A percentile compares a stretch with the other conserved stretches of the same genome.
Evolutionary conservation across 37 sponge, comb jelly and placozoan genomes (phyloP).

Genomic region (Cladorhizidae sp.): DNA sequence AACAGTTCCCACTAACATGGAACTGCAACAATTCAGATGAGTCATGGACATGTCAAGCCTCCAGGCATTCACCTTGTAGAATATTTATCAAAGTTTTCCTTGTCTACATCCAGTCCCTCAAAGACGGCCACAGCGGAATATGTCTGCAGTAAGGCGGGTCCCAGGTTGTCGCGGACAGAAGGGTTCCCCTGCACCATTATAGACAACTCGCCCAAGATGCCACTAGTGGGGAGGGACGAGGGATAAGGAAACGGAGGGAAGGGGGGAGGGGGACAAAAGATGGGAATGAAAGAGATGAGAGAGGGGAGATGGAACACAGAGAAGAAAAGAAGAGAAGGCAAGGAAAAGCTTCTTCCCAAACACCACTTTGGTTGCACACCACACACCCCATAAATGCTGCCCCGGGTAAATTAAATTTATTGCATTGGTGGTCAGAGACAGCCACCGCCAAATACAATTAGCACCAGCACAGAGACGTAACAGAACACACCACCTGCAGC

Average conservation of each 20-base stretch:
- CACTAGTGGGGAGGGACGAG: conserved; percentile 21
- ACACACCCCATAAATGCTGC: too few species aligned
- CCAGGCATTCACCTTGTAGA: conserved; percentile 46
- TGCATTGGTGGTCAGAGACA: too few species aligned
- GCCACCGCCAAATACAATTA: too few species aligned
- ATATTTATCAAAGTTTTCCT: conserved; percentile 90
- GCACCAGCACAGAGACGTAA: too few species aligned
- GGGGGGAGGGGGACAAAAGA: conserved; percentile 7
- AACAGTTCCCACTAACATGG: too few species aligned
- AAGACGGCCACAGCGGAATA: conserved; percentile 80
- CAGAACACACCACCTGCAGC: too few species aligned
- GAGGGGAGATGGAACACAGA: conserved; percentile 20
- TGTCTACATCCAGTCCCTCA: conserved; percentile 94
- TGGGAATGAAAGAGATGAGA: too few species aligned
- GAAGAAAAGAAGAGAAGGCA: conserved; percentile 10
- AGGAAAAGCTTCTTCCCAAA: too few species aligned
- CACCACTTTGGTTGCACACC: too few species aligned
- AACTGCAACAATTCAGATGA: too few species aligned
- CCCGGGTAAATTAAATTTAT: too few species aligned
- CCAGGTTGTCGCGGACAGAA: conserved; percentile 63
- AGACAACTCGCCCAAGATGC: conserved; percentile 65
- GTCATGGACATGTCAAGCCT: too few species aligned
- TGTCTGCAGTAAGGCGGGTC: conserved; percentile 84
- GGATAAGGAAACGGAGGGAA: background rate
- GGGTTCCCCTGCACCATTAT: conserved; percentile 82